Base-by-base conservation (phyloP, 2,888 invertebrate species). In the Uropetala carovei region DNA sequence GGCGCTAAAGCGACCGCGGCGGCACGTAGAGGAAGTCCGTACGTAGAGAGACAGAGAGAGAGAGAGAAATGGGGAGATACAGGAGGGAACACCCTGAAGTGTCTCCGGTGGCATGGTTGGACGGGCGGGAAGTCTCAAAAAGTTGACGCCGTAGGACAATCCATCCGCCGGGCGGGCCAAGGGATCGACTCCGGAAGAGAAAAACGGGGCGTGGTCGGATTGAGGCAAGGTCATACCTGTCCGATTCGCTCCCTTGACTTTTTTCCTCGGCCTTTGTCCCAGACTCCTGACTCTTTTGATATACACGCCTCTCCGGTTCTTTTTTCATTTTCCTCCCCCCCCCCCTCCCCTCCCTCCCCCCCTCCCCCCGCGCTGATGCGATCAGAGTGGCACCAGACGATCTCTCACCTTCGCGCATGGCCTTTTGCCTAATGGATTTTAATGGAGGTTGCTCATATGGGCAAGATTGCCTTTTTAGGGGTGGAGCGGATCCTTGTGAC, bases 251-350 rank as follows among this genome's bases (percentile, higher is more conserved):
- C 43, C 89, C 64, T 89, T 56, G 89, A 89, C 64, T 89, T 89
- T 83, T 83, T 83, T 56, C 83, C 83, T 83, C 83, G 83, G 83
- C 83, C 83, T 83, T 83, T 83, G 83, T 83, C 56, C 83, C 83
- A 18, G 5, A 56, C 83, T 83, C 43, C 43, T 43, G 57, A 57
- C 83, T 43, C 18, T 56, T 18, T 18, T 57, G 43, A 57, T 57
- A 57, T 3, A 56, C 83, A 64, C 18, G n/a, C 9, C 18, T 64
- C 64, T 64, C 64, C 18, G 18, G 16, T 16, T 27, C 83, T 56
- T 57, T 57, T n/a, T n/a, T 56, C 83, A 43, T 83, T 43, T 83
- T 56, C 56, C 64, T 89, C 64, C 22, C 75, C 27, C 43, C 18
- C 22, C 64, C 60, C 8, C 16, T 43, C 64, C 18, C 60, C 64